Conservation (phyloP, 2,113 vertebrate species). For the Siniperca chuatsi region DNA sequence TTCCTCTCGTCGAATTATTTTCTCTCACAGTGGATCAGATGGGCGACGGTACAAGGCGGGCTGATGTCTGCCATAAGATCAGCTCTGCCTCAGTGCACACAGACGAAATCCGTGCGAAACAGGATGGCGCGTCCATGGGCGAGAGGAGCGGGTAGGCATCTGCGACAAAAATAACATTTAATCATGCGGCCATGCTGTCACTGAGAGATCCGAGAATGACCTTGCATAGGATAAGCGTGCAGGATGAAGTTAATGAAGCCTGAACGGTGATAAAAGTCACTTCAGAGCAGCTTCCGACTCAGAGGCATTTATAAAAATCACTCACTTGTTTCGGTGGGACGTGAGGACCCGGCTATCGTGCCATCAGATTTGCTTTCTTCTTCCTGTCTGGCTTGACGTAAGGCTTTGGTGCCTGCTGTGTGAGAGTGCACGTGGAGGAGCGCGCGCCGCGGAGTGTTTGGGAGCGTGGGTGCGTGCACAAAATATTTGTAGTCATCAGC, state of each 20-base stretch:
- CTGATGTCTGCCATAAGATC: conserved; percentile 70
- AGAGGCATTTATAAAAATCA: conserved; percentile 1
- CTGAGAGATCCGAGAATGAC: conserved; percentile 30
- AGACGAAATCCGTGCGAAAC: conserved; percentile 31
- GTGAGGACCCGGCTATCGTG: conserved; percentile 42
- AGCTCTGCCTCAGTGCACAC: conserved; percentile 50
- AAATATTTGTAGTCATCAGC: conserved; percentile 58
- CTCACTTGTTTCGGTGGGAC: conserved; percentile 47
- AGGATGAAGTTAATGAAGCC: neutral
- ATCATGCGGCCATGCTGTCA: conserved; percentile 14
- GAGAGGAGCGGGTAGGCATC: conserved; percentile 40
- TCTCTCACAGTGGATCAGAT: conserved; percentile 61
- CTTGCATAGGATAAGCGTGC: conserved; percentile 38
- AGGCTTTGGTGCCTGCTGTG: conserved; percentile 57
- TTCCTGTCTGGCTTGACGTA: conserved; percentile 68
- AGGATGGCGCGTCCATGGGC: conserved; percentile 33
- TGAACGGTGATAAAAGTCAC: neutral
- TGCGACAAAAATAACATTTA: conserved; percentile 57
- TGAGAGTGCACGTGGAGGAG: conserved; percentile 56
- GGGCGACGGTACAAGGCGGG: conserved; percentile 42
- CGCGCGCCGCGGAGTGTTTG: conserved; percentile 52
- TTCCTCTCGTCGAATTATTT: conserved; percentile 35
- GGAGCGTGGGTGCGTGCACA: conserved; percentile 67
- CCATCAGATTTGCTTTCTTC: conserved; percentile 54
- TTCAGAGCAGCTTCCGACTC: neutral